Evolutionary conservation across 2,888 invertebrate species (phyloP).

Genomic region (Drosophila monieri): DNA sequence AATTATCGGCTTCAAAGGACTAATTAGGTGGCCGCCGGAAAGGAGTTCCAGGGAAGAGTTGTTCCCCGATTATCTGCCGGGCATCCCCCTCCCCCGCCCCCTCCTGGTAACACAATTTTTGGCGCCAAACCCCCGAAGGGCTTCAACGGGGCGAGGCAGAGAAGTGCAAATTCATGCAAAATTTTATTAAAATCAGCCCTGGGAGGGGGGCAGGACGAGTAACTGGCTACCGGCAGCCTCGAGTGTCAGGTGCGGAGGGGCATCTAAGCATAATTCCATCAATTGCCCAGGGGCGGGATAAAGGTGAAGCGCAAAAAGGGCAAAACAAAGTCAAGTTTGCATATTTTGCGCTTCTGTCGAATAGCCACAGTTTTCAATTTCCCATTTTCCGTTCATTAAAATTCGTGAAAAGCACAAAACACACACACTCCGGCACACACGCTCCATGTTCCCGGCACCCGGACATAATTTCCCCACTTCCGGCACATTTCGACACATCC

Average conservation of each 20-base stretch:
- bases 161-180: conserved; percentile 63
- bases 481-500: conserved; percentile 43
- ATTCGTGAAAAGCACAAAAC: conserved; percentile 65
- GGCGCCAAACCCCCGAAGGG: neutral
- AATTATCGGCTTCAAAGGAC: conserved; percentile 7
- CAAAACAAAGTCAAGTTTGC: conserved; percentile 28
- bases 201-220: neutral
- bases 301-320: conserved; percentile 10
- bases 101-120: conserved; percentile 8
- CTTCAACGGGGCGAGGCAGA: neutral
- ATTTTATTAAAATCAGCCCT: conserved; percentile 57
- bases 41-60: neutral
- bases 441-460: conserved; percentile 6
- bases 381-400: conserved; percentile 74
- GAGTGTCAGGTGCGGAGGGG: conserved; percentile 31
- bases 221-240: conserved; percentile 19
- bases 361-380: conserved; percentile 72
- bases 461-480: conserved; percentile 44
- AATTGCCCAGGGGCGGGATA: conserved; percentile 56
- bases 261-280: conserved; percentile 73
- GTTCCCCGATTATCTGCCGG: conserved; percentile 8
- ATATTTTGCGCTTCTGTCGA: conserved; percentile 35
- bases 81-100: neutral
- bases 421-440: conserved; percentile 14
- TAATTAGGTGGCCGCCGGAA: neutral